Evolutionary conservation across 2,113 vertebrate species (phyloP), one percentile per base, ranked within the genome.

Genomic region (Serranochromis macrocephalus): DNA sequence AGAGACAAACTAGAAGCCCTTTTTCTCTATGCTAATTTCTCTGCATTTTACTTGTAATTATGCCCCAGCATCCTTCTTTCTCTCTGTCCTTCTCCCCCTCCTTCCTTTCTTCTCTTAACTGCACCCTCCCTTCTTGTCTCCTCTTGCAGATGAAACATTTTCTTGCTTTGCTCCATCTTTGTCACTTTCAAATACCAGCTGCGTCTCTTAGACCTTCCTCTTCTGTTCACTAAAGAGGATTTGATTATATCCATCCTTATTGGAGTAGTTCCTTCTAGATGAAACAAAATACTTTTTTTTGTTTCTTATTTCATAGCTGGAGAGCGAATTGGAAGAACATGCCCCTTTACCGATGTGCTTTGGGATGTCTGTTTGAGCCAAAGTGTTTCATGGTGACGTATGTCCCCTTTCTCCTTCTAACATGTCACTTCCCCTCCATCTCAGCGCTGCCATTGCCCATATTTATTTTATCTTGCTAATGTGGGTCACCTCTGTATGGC

Each of bases 391-490:
- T 53, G 93, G 90, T 92, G 91, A 92, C 92, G 90, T 89, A 91
- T 51, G 93, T 93, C 94, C 90, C 89, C 89, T 90, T 94, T 94
- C 90, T 91, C 92, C 90, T 91, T 91, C 95, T 91, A 94, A 95
- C 85, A 85, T 95, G 94, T 96, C 92, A 92, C 90, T 91, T 90
- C 91, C 85, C 89, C 91, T 94, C 91, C 88, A 93, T 94, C 93
- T 90, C 91, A 57, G 13, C 42, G 24, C 93, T 95, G 93, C 93
- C 92, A 92, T 89, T 91, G 88, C 90, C 91, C 95, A 94, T 97
- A 95, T 97, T 97, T 97, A 97, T 97, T 97, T 97, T 97, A 96
- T 97, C 94, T 97, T 92, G 88, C 94, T 96, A 94, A 94, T 96
- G 95, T 96, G 96, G 96, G 95, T 93, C 96, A 93, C 94, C 97